Evolutionary conservation across 2,113 vertebrate species (phyloP).

Genomic region (Felis catus): DNA sequence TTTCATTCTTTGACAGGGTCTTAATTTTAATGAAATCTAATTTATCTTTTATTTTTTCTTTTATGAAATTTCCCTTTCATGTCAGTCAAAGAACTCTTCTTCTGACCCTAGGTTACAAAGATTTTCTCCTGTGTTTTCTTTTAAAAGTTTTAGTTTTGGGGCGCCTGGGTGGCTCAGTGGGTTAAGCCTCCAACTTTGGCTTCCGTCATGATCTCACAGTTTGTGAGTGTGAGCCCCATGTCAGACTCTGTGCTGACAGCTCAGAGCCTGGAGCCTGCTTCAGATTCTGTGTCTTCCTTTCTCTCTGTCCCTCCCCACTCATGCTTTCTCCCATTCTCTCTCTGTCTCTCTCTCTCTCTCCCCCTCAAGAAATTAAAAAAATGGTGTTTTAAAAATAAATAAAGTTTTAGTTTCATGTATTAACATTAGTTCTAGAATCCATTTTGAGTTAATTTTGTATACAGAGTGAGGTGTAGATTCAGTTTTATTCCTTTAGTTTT

Average conservation of each 20-base stretch:
- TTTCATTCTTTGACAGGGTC: background rate
- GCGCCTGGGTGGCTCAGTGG: too few species aligned
- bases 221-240: too few species aligned
- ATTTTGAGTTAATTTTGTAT: background rate
- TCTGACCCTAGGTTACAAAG: background rate
- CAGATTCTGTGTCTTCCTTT: too few species aligned
- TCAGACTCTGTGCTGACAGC: too few species aligned
- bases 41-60: background rate
- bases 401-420: background rate
- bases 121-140: background rate
- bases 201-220: too few species aligned
- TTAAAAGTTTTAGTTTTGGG: background rate
- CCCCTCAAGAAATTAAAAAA: too few species aligned
- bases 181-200: too few species aligned
- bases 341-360: too few species aligned
- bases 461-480: background rate
- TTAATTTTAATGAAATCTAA: background rate
- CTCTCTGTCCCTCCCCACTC: too few species aligned
- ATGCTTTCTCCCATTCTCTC: too few species aligned
- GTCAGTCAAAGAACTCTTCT: background rate
- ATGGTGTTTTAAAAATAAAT: too few species aligned
- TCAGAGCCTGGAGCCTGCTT: too few species aligned
- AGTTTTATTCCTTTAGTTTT: background rate
- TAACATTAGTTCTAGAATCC: background rate
- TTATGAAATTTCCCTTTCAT: background rate